Conservation (phyloP, 2,888 invertebrate species). For the Harpagoxenus sublaevis region DNA sequence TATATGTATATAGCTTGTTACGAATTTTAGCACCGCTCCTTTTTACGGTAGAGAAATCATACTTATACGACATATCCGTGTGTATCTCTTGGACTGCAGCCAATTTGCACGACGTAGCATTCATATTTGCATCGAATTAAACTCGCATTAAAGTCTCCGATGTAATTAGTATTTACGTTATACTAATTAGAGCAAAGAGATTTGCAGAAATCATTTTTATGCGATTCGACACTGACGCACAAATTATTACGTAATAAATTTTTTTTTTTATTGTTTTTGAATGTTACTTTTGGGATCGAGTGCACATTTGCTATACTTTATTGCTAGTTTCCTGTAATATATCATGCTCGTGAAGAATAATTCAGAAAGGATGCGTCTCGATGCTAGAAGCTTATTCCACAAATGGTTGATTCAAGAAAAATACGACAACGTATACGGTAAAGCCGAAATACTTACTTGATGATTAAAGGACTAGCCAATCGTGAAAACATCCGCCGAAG, state of each 20-base stretch:
- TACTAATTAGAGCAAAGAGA: slow-evolving; percentile 7
- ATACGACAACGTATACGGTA: slow-evolving; percentile 9
- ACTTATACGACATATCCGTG: slow-evolving; percentile 6
- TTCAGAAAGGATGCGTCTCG: background rate
- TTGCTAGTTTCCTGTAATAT: background rate
- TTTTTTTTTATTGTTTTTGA: background rate
- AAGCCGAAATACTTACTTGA: slow-evolving; percentile 23
- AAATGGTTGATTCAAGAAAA: slow-evolving; percentile 34
- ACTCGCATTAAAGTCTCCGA: slow-evolving; percentile 42
- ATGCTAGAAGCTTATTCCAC: background rate
- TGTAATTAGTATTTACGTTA: slow-evolving; percentile 32
- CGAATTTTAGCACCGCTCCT: background rate
- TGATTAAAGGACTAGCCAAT: slow-evolving; percentile 48
- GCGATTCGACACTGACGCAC: background rate
- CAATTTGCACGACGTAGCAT: slow-evolving; percentile 28
- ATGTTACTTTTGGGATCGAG: background rate
- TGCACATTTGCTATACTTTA: background rate
- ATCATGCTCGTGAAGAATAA: slow-evolving; percentile 18
- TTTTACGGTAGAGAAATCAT: slow-evolving; percentile 13
- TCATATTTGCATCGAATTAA: slow-evolving; percentile 40
- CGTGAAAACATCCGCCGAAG: slow-evolving; percentile 3
- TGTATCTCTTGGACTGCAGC: slow-evolving; percentile 46
- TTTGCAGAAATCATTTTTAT: background rate
- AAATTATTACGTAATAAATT: background rate
- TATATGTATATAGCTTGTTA: background rate